A percentile compares a stretch with the other conserved stretches of the same genome.
phyloP scores from a whole-genome alignment of 2,888 invertebrate species.

The Pollenia griseotomentosa region DNA sequence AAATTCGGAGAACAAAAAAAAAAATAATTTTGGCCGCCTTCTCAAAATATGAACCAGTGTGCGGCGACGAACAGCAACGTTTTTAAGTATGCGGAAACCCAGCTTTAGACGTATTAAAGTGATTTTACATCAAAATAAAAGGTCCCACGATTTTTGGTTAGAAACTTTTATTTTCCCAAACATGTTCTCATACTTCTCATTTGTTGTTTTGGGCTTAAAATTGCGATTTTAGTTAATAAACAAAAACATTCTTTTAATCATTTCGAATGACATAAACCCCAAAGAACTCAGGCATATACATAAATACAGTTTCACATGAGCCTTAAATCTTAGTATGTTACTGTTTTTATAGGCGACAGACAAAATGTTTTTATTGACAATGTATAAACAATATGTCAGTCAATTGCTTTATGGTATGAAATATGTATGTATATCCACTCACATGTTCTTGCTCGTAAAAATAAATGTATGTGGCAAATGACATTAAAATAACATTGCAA shows the following conservation, averaged over 20 bases:
- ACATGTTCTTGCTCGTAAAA: neutral
- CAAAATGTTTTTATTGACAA: constrained; percentile 31
- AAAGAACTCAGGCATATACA: neutral
- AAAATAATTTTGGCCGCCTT: too few relatives aligned
- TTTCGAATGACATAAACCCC: neutral
- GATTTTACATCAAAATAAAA: constrained; percentile 9
- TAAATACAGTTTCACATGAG: neutral
- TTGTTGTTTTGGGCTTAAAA: constrained; percentile 62
- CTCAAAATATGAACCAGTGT: too few relatives aligned
- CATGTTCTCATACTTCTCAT: neutral
- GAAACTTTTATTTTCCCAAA: too few relatives aligned
- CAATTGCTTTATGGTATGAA: constrained; percentile 35
- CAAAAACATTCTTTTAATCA: constrained; percentile 39
- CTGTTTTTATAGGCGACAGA: constrained; percentile 15
- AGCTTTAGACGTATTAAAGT: neutral
- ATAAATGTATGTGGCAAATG: constrained; percentile 53
- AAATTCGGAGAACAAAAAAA: too few relatives aligned
- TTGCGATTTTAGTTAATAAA: constrained; percentile 50
- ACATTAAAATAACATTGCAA: constrained; percentile 66
- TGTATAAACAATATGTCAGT: constrained; percentile 57
- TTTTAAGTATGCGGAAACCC: too few relatives aligned
- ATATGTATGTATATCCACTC: neutral
- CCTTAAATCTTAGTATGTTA: constrained; percentile 10
- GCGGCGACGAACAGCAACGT: too few relatives aligned
- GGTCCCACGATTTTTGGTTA: constrained; percentile 33